phyloP scores from a whole-genome alignment of 2,797 vertebrate species.

The Sus cebifrons region DNA sequence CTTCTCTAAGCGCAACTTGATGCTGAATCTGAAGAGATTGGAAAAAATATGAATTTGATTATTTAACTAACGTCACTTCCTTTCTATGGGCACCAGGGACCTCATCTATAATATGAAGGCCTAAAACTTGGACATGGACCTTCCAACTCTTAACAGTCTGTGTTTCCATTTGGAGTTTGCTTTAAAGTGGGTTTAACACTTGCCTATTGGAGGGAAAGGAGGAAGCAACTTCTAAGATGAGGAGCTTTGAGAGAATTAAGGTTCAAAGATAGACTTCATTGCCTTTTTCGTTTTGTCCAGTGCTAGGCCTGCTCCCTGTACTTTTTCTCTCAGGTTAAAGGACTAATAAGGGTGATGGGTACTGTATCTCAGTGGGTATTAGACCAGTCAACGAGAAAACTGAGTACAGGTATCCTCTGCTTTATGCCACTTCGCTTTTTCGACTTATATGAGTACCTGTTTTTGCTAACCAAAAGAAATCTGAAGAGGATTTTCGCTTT shows the following conservation, averaged over 20 bases:
- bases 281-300: slow-evolving; percentile 18
- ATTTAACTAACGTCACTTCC: slow-evolving; percentile 61
- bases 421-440: not conserved
- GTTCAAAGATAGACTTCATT: slow-evolving; percentile 24
- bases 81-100: slow-evolving; percentile 16
- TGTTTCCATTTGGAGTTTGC: slow-evolving; percentile 49
- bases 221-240: slow-evolving; percentile 34
- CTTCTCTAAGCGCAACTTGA: slow-evolving; percentile 73
- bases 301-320: not conserved
- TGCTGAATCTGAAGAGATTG: slow-evolving; percentile 56
- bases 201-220: not conserved
- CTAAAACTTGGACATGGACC: slow-evolving; percentile 28
- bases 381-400: slow-evolving; percentile 7
- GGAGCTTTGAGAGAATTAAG: slow-evolving; percentile 32
- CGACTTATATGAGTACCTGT: not conserved
- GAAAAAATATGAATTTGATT: slow-evolving; percentile 66
- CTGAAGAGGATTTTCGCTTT: not conserved
- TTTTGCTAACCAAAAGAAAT: not conserved
- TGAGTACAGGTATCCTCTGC: not conserved
- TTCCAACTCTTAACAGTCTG: slow-evolving; percentile 29
- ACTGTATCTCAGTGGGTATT: not conserved
- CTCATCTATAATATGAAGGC: slow-evolving; percentile 39
- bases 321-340: slow-evolving; percentile 49
- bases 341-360: not conserved
- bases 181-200: slow-evolving; percentile 14